Base-by-base conservation (phyloP, 1,140 invertebrate genomes). In the Lordiphosa collinella region DNA sequence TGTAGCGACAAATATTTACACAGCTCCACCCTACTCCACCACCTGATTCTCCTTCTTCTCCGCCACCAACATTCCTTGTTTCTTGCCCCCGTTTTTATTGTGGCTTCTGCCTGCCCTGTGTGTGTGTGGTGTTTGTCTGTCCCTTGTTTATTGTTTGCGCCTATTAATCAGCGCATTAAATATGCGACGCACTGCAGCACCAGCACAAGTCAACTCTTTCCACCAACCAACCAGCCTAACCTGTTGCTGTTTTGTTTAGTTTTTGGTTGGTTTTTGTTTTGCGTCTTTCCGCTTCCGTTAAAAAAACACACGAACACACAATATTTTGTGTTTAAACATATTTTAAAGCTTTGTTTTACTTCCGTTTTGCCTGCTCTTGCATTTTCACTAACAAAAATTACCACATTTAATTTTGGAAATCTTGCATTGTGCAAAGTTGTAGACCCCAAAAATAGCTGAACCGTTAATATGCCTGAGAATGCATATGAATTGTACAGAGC, bases 1-100 rank as follows among this genome's bases (percentile, higher is more conserved):
- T 80, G 70, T 61, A 52, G 57, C 62, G 71, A 67, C 70, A 80
- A 80, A 75, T 80, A 80, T 80, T 80, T 80, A 69, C 80, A 58
- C 66, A 66, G 49, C 61, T 62, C 32, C 37, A 18, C 34, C 43
- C 41, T 37, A 32, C 35, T 43, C 5, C 10, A 36, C 8, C 11
- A 18, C 29, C 5, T 38, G 7, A 11, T 32, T 53, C 3, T 10
- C 18, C 11, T 34, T 9, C 18, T 8, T 34, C 22, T 47, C 18
- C 49, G n/a, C 49, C 34, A 69, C 37, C 43, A 59, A 76, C 63
- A 68, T 58, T 69, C 51, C 41, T 60, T 65, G 18, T 46, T 40
- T 53, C 36, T 65, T 75, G 72, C 48, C 56, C 73, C 46, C 62
- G 46, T 67, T 72, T 78, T 57, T 36, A 32, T 41, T 31, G 34